Conservation (phyloP, 1,140 invertebrate genomes). For the Rhyzopertha dominica region DNA sequence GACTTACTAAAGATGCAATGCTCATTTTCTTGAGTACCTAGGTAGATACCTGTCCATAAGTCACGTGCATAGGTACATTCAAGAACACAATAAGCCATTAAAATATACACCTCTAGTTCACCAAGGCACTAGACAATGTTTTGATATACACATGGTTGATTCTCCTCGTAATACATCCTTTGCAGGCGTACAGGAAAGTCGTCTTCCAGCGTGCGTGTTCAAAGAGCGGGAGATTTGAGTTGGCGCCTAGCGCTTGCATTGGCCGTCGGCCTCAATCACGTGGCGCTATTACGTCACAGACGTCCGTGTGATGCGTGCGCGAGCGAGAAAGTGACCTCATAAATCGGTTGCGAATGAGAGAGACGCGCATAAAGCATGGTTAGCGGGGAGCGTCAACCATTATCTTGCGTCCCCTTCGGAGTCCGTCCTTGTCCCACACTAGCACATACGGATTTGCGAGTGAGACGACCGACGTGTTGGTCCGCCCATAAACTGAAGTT, state of each 20-base stretch:
- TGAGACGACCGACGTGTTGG: conserved; percentile 28
- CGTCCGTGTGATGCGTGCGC: conserved; percentile 31
- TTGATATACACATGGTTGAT: conserved; percentile 4
- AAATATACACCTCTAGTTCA: too few relatives aligned
- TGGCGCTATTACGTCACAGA: conserved; percentile 41
- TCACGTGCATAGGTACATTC: too few relatives aligned
- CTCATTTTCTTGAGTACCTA: too few relatives aligned
- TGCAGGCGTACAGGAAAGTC: too few relatives aligned
- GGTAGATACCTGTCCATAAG: too few relatives aligned
- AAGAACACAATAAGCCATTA: too few relatives aligned
- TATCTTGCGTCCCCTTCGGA: conserved; percentile 41
- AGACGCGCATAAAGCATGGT: conserved; percentile 47
- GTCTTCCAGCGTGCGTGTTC: too few relatives aligned
- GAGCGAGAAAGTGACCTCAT: conserved; percentile 37
- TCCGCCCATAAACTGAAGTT: conserved; percentile 45
- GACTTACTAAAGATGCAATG: too few relatives aligned
- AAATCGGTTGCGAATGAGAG: conserved; percentile 45
- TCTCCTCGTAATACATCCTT: too few relatives aligned
- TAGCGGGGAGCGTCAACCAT: conserved; percentile 47
- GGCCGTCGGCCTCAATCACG: conserved; percentile 40
- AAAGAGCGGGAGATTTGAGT: conserved; percentile 23
- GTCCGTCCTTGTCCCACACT: conserved; percentile 23
- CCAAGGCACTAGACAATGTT: too few relatives aligned
- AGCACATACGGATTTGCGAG: conserved; percentile 9
- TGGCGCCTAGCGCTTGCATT: conserved; percentile 40